phyloP scores from a whole-genome alignment of 2,113 vertebrate genomes.

The Corapipo altera region DNA sequence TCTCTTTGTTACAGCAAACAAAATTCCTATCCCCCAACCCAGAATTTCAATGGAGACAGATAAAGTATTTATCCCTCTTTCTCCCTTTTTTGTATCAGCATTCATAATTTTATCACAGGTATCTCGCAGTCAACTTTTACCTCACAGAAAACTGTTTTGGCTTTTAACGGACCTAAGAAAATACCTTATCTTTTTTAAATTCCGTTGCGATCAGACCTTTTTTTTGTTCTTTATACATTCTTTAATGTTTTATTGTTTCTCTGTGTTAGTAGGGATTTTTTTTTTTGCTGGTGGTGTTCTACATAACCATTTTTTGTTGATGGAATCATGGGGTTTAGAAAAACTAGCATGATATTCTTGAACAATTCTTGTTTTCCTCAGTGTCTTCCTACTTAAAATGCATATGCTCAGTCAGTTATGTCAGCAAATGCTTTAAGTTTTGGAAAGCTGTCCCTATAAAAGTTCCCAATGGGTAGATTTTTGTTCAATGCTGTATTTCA shows the following conservation, averaged over 20 bases:
- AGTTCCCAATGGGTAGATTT: background rate
- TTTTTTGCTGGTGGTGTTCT: background rate
- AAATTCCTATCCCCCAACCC: background rate
- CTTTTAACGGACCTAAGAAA: background rate
- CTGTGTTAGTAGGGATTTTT: background rate
- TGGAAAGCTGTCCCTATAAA: background rate
- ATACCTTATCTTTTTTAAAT: background rate
- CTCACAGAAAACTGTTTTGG: background rate
- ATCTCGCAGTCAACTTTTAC: background rate
- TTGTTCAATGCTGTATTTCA: background rate
- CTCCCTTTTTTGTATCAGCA: background rate
- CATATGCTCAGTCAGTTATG: background rate
- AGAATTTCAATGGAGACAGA: background rate
- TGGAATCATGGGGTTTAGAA: background rate
- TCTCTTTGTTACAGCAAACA: background rate
- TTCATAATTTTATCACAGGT: background rate
- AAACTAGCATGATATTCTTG: background rate
- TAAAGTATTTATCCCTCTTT: background rate
- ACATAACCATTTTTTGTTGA: background rate
- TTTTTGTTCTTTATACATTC: background rate
- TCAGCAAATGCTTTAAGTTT: background rate
- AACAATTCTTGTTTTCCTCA: slow-evolving; percentile 22
- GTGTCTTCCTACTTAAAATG: background rate
- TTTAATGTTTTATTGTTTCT: background rate
- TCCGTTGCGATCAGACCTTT: background rate